Percentiles rank a stretch among this genome's conserved stretches.
phyloP scores from a whole-genome alignment of 1,140 invertebrate genomes.

The Plutomurus gul region DNA sequence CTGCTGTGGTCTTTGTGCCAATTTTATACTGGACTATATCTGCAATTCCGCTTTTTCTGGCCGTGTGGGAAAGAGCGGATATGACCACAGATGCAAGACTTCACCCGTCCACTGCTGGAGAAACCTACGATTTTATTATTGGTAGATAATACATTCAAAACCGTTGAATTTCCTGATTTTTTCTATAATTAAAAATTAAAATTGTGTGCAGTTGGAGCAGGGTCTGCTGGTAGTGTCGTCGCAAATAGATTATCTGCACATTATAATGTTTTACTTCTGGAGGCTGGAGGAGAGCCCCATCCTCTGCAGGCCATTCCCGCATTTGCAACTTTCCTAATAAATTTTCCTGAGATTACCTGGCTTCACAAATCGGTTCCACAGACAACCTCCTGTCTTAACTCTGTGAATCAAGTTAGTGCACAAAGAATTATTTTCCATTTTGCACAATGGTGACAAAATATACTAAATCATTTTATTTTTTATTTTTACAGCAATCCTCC shows the following conservation, averaged over 20 bases:
- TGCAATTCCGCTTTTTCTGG: conserved; percentile 33
- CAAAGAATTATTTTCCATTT: neutral
- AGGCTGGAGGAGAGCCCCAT: conserved; percentile 22
- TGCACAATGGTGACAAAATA: too few relatives aligned
- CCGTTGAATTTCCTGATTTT: neutral
- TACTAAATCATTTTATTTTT: neutral
- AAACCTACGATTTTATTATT: conserved; percentile 42
- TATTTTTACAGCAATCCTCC: too few relatives aligned
- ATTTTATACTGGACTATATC: conserved; percentile 22
- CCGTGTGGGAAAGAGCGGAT: conserved; percentile 34
- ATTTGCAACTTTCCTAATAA: neutral
- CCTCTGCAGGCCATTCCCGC: neutral
- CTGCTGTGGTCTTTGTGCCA: neutral
- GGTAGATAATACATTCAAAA: neutral
- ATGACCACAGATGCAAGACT: conserved; percentile 8
- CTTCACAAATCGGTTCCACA: neutral
- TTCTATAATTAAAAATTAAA: neutral
- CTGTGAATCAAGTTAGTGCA: neutral
- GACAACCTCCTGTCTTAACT: neutral
- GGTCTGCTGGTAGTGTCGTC: neutral
- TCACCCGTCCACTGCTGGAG: neutral
- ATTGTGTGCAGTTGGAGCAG: neutral
- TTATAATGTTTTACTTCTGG: conserved; percentile 10
- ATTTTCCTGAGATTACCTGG: conserved; percentile 12
- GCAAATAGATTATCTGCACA: neutral